Percentiles rank a stretch among this genome's conserved stretches.
These are phyloP conservation scores for Phrynocephalus guinanensis DNA, from an alignment of 2,797 vertebrate species.

Conservation along the genomic window DNA sequence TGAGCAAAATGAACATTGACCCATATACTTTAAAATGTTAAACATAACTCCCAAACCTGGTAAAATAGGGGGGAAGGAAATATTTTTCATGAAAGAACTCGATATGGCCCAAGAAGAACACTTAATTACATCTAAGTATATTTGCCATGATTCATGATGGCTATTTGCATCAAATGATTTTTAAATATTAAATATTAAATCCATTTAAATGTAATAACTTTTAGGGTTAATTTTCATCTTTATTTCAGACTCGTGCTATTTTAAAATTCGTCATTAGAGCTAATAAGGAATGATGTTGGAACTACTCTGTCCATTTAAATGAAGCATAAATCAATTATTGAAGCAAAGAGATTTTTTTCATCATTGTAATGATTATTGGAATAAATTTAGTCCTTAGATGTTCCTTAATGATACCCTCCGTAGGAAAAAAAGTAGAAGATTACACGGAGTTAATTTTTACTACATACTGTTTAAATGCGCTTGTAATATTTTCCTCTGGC, in stretches of 20 bases:
- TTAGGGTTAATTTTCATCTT: conserved; percentile 84
- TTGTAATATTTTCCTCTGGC: conserved; percentile 52
- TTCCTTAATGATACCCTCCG: conserved; percentile 80
- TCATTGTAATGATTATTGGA: conserved; percentile 84
- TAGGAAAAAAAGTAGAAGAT: conserved; percentile 68
- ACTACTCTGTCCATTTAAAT: conserved; percentile 83
- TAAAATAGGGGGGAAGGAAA: conserved; percentile 65
- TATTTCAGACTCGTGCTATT: conserved; percentile 82
- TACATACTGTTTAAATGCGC: conserved; percentile 64
- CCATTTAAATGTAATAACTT: conserved; percentile 87
- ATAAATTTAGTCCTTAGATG: conserved; percentile 82
- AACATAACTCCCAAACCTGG: conserved; percentile 51
- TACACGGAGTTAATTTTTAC: conserved; percentile 73
- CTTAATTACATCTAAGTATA: conserved; percentile 82
- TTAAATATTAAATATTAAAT: conserved; percentile 86
- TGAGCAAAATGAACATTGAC: conserved; percentile 52
- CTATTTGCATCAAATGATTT: conserved; percentile 87
- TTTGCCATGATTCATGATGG: conserved; percentile 83
- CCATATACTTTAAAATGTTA: conserved; percentile 60
- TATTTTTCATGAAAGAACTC: conserved; percentile 75
- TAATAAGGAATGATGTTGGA: conserved; percentile 86
- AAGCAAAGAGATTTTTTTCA: conserved; percentile 83
- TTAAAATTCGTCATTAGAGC: conserved; percentile 83
- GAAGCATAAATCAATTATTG: conserved; percentile 87
- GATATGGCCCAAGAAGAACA: conserved; percentile 76